phyloP scores from a whole-genome alignment of 2,888 invertebrate genomes.

The Mythimna ferrago region DNA sequence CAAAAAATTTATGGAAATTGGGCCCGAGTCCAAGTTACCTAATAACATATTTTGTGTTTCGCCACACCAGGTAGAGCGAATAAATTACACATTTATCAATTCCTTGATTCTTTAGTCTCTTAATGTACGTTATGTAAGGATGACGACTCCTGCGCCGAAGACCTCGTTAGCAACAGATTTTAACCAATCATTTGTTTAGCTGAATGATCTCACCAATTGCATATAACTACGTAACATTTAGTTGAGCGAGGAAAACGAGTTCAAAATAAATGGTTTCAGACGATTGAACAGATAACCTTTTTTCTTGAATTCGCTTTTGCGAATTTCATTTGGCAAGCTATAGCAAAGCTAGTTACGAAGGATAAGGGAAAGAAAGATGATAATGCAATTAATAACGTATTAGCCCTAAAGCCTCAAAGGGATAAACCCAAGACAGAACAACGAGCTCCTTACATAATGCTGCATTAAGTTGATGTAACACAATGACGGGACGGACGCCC shows the following conservation, averaged over 20 bases:
- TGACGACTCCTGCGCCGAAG: slow-evolving; percentile 34
- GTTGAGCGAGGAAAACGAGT: slow-evolving; percentile 21
- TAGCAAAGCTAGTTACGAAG: background rate
- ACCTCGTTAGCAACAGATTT: slow-evolving; percentile 44
- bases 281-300: slow-evolving; percentile 5
- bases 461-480: slow-evolving; percentile 55
- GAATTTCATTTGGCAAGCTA: background rate
- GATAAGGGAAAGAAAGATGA: slow-evolving; percentile 6
- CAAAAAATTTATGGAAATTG: slow-evolving; percentile 34
- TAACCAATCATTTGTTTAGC: slow-evolving; percentile 42
- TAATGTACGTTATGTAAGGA: slow-evolving; percentile 55
- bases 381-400: slow-evolving; percentile 19
- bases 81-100: slow-evolving; percentile 49
- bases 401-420: slow-evolving; percentile 40
- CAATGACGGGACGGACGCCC: slow-evolving; percentile 50
- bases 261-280: slow-evolving; percentile 17
- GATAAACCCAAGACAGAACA: slow-evolving; percentile 50
- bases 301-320: background rate
- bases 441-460: slow-evolving; percentile 52
- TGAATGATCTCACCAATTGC: slow-evolving; percentile 49
- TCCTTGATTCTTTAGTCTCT: slow-evolving; percentile 27
- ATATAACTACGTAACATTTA: slow-evolving; percentile 33
- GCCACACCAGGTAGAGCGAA: slow-evolving; percentile 39
- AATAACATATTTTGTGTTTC: slow-evolving; percentile 41
- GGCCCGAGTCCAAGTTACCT: slow-evolving; percentile 26